Evolutionary conservation across 1,140 invertebrate species (phyloP).

Genomic region (Chrysomallon squamiferum): DNA sequence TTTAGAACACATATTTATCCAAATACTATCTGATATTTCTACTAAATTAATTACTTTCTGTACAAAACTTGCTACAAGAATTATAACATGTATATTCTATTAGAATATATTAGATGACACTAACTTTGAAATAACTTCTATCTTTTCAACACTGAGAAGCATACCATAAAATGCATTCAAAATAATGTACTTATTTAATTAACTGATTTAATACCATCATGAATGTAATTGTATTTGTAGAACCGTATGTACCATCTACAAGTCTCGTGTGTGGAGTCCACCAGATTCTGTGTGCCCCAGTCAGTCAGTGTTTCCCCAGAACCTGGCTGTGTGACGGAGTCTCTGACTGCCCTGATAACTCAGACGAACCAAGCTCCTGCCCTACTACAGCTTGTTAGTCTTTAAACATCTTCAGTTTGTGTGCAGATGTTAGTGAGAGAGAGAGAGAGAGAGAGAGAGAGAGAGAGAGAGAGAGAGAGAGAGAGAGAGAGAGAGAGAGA

Average conservation of each 20-base stretch:
- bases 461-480: background rate
- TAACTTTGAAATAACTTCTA: too few species aligned
- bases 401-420: background rate
- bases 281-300: conserved; percentile 27
- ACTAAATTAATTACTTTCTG: too few species aligned
- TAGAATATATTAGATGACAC: too few species aligned
- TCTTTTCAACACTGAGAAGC: too few species aligned
- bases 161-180: too few species aligned
- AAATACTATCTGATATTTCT: too few species aligned
- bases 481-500: background rate
- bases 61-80: too few species aligned
- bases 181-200: too few species aligned
- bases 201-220: too few species aligned
- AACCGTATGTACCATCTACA: background rate
- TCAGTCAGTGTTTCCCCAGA: conserved; percentile 32
- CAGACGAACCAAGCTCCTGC: conserved; percentile 32
- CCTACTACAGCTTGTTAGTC: conserved; percentile 15
- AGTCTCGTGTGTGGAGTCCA: conserved; percentile 17
- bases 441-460: background rate
- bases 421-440: background rate
- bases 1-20: too few species aligned
- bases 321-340: conserved; percentile 40
- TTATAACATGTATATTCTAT: too few species aligned
- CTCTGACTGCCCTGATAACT: conserved; percentile 35
- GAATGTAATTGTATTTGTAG: too few species aligned